These are phyloP conservation scores for Drosophila neocordata DNA, from an alignment of 1,140 invertebrate genomes.

Conservation along the genomic window DNA sequence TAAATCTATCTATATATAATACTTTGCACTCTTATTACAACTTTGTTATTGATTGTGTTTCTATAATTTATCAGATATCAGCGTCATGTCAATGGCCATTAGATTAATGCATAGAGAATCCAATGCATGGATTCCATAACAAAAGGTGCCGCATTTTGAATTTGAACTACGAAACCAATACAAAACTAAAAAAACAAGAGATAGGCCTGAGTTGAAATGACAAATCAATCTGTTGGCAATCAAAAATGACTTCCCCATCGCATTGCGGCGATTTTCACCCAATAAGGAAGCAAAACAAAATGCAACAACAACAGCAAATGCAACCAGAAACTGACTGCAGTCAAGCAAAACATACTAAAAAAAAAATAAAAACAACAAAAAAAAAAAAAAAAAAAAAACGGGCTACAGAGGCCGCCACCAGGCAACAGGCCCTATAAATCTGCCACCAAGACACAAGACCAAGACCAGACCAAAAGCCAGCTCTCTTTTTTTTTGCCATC, in stretches of 20 bases:
- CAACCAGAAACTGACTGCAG: slow-evolving; percentile 75
- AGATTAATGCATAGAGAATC: slow-evolving; percentile 48
- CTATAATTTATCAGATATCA: slow-evolving; percentile 55
- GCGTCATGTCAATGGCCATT: slow-evolving; percentile 67
- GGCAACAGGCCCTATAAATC: slow-evolving; percentile 61
- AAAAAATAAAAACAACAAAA: slow-evolving; percentile 18
- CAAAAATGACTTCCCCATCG: slow-evolving; percentile 66
- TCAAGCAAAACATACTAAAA: slow-evolving; percentile 63
- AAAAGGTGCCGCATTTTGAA: slow-evolving; percentile 43
- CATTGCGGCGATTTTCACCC: slow-evolving; percentile 68
- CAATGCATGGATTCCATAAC: slow-evolving; percentile 19
- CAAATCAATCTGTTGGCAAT: slow-evolving; percentile 77
- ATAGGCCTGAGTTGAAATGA: slow-evolving; percentile 45
- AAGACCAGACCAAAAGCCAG: slow-evolving; percentile 17
- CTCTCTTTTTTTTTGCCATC: slow-evolving; percentile 20
- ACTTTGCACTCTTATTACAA: slow-evolving; percentile 58
- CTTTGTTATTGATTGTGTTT: slow-evolving; percentile 76
- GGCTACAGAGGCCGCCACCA: slow-evolving; percentile 16
- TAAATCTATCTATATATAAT: too few species aligned
- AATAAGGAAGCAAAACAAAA: slow-evolving; percentile 75
- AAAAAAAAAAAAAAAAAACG: slow-evolving; percentile 40
- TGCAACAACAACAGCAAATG: slow-evolving; percentile 47
- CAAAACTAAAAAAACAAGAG: neutral
- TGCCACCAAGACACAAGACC: slow-evolving; percentile 39
- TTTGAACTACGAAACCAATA: slow-evolving; percentile 3